These are phyloP conservation scores for Crepidodera aurea DNA, from an alignment of 2,888 invertebrate genomes.

Conservation along the genomic window DNA sequence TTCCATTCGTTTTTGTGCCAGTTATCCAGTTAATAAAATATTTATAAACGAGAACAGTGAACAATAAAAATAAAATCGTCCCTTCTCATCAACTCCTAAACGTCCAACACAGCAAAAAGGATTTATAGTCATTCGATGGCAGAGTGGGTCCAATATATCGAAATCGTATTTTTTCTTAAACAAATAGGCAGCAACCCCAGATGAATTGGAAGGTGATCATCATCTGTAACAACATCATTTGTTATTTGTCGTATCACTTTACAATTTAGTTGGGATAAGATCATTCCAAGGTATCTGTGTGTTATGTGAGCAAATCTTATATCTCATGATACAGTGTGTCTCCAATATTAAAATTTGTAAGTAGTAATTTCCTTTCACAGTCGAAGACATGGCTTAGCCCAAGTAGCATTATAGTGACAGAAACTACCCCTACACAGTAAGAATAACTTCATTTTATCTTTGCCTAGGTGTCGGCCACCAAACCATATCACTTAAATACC, in stretches of 20 bases:
- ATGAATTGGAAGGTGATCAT: constrained; percentile 4
- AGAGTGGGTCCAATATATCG: not conserved
- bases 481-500: no score
- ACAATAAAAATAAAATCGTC: constrained; percentile 17
- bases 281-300: no score
- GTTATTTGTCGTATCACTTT: not conserved
- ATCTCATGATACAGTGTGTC: no score
- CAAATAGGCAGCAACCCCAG: not conserved
- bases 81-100: constrained; percentile 13
- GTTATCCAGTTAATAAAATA: constrained; percentile 16
- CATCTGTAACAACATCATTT: not conserved
- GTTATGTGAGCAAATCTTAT: no score
- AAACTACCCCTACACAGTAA: no score
- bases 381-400: no score
- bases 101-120: not conserved
- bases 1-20: not conserved
- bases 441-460: no score
- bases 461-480: no score
- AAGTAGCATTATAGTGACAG: no score
- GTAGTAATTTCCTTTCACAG: no score
- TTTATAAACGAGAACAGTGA: constrained; percentile 9
- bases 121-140: constrained; percentile 14
- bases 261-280: not conserved
- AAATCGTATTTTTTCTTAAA: constrained; percentile 16
- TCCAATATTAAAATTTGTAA: no score